A percentile compares a stretch with the other conserved stretches of the same genome.
phyloP scores from a whole-genome alignment of 53 echinoderm and acorn worm genomes.

The Henricia sp. region DNA sequence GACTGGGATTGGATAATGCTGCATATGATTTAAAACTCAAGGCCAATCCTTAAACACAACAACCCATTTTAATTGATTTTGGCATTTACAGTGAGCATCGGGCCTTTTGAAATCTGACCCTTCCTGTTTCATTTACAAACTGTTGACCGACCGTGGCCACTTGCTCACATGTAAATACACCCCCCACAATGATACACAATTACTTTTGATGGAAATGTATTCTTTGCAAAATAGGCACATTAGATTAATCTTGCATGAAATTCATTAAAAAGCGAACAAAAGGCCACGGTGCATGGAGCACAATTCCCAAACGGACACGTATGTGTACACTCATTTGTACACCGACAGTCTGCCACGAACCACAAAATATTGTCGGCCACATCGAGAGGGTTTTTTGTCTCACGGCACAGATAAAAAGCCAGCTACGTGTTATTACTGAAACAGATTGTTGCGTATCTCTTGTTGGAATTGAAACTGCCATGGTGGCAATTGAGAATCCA shows the following conservation, averaged over 20 bases:
- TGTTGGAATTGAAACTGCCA: neutral
- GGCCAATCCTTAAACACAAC: no score
- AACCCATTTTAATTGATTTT: no score
- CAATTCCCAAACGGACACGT: no score
- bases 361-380: no score
- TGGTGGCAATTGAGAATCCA: constrained; percentile 12
- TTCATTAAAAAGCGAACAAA: constrained; percentile 50
- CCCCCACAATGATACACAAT: no score
- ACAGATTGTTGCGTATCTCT: constrained; percentile 42
- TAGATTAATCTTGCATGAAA: constrained; percentile 7
- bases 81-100: no score
- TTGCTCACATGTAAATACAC: no score
- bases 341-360: neutral
- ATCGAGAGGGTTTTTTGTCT: constrained; percentile 12
- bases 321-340: no score
- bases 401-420: constrained; percentile 27
- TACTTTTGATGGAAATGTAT: no score
- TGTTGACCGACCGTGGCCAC: neutral
- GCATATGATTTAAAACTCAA: no score
- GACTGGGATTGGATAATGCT: no score
- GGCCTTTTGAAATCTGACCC: neutral
- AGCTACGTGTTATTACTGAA: constrained; percentile 47
- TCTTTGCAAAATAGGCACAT: neutral
- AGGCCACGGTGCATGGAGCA: constrained; percentile 9
- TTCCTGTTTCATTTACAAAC: neutral